Base-by-base conservation (phyloP, 2,113 vertebrate species). In the Phyllopteryx taeniolatus region DNA sequence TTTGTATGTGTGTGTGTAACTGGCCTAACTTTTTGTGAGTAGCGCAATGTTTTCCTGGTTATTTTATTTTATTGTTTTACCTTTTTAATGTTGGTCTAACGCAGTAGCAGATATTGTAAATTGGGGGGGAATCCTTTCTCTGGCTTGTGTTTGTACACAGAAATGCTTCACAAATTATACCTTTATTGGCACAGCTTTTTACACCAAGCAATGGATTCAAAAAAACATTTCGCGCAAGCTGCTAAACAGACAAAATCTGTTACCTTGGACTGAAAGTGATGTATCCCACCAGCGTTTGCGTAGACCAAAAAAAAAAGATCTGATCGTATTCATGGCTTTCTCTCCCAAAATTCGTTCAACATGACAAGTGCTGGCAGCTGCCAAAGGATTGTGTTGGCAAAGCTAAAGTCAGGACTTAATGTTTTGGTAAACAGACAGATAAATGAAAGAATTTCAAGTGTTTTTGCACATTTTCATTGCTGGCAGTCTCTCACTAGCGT, bases 281-380 rank as follows among this genome's bases (percentile, higher is more conserved):
- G 66, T 70, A 77, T 67, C 67, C 64, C 68, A 57, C 65, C 61
- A 59, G 33, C 43, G 54, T 78, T 83, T 77, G 20, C 19, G 75
- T 74, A 59, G 64, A 70, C 60, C 72, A 77, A 67, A 73, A 70
- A 71, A 20, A 13, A 4, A 60, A 43, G 12, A 56, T 53, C 70
- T 42, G 78, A 77, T 43, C 43, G 27, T 65, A 75, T 68, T 47
- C 20, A 74, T 60, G 64, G 67, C 35, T 65, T 70, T 72, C 60
- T 70, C 60, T 68, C 57, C 69, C 72, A 71, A 81, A 80, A 33
- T 67, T 70, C 47, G n/a, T 65, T 65, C 60, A 64, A 66, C 56
- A 62, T 74, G 72, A 80, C 76, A 78, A 64, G 70, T 72, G 61
- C 59, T 81, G 72, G 78, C 76, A 83, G 20, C n/a, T 39, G 69